Conservation (phyloP, 2,888 invertebrate species). For the Pterostichus madidus region DNA sequence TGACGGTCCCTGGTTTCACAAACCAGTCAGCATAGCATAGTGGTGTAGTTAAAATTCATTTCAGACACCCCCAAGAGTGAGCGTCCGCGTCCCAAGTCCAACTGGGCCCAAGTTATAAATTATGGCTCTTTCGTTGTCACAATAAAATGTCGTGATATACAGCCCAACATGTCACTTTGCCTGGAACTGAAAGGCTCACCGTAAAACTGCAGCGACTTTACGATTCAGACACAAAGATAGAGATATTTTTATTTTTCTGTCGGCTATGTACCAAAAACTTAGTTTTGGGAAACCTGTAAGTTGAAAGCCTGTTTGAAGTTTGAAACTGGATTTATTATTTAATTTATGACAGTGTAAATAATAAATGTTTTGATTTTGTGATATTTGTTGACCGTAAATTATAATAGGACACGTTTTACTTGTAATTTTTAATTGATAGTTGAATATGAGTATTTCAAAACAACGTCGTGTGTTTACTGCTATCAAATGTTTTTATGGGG, state of each 20-base stretch:
- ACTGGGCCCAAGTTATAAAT: conserved; percentile 40
- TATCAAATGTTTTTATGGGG: no score
- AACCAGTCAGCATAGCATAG: conserved; percentile 14
- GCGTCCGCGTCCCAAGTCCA: not conserved
- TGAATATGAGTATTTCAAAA: no score
- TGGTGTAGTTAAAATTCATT: conserved; percentile 61
- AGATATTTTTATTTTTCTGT: conserved; percentile 49
- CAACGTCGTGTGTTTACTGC: no score
- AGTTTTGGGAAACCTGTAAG: not conserved
- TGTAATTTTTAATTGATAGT: no score
- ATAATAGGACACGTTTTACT: no score
- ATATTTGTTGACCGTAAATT: no score
- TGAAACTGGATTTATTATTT: conserved; percentile 4
- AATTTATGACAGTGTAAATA: not conserved
- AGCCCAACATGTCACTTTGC: conserved; percentile 49
- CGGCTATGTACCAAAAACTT: not conserved
- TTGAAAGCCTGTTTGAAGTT: conserved; percentile 7
- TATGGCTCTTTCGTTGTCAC: conserved; percentile 60
- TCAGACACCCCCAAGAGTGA: conserved; percentile 56
- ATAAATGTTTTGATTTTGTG: conserved; percentile 4
- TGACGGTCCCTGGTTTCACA: not conserved
- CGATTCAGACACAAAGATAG: conserved; percentile 39
- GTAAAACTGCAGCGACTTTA: not conserved
- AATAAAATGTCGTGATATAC: conserved; percentile 64
- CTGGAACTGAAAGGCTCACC: not conserved